Percentiles rank a stretch among this genome's conserved stretches.
Conservation (phyloP, 2,888 invertebrate genomes). For the Stomorhina lunata region DNA sequence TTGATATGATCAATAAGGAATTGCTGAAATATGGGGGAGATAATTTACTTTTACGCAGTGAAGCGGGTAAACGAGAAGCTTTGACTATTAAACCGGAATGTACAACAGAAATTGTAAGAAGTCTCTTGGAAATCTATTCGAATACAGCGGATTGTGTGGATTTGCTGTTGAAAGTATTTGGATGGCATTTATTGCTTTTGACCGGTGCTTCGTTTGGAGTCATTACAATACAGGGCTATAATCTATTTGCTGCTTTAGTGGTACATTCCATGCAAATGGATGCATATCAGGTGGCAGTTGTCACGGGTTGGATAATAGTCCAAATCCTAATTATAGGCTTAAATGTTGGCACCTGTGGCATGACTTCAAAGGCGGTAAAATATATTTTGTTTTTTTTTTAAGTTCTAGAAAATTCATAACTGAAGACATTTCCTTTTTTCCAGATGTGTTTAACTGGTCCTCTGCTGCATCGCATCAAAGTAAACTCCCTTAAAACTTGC, state of each 20-base stretch:
- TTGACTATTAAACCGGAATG: background rate
- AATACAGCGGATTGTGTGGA: conserved; percentile 69
- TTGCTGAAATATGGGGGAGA: conserved; percentile 56
- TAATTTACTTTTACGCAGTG: background rate
- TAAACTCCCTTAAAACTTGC: conserved; percentile 59
- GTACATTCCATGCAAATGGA: conserved; percentile 68
- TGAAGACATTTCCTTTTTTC: background rate
- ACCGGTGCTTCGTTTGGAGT: conserved; percentile 71
- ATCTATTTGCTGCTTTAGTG: conserved; percentile 71
- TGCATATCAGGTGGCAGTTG: conserved; percentile 68
- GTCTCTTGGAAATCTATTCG: conserved; percentile 69
- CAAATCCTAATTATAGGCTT: conserved; percentile 70
- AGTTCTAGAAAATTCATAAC: background rate
- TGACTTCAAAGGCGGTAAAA: conserved; percentile 69
- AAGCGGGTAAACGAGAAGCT: background rate
- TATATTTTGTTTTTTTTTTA: background rate
- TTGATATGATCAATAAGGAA: conserved; percentile 67
- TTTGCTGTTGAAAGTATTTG: conserved; percentile 69
- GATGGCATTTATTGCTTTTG: conserved; percentile 70
- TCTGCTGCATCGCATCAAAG: conserved; percentile 69
- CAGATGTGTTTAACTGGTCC: conserved; percentile 71
- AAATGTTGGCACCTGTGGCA: conserved; percentile 71
- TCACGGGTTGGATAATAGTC: conserved; percentile 71
- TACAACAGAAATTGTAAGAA: conserved; percentile 62
- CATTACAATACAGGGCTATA: conserved; percentile 73